Evolutionary conservation across 1,140 invertebrate genomes (phyloP).

Genomic region (Streblospio benedicti): DNA sequence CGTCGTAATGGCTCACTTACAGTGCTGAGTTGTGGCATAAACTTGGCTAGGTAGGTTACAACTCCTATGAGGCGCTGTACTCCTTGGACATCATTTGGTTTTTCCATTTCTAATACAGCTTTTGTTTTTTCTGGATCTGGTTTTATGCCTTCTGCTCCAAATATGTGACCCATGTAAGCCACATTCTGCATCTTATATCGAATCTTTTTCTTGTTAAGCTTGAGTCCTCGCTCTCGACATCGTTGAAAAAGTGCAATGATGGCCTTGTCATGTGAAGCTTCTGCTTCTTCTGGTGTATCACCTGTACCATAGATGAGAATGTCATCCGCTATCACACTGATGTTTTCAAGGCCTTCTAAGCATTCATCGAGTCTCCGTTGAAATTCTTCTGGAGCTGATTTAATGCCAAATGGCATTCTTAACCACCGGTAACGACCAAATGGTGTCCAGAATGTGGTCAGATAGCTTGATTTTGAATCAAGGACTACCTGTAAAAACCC

Average conservation of each 20-base stretch:
- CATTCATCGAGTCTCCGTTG: conserved; percentile 28
- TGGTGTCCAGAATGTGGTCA: conserved; percentile 20
- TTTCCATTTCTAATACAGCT: conserved; percentile 28
- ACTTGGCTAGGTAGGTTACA: conserved; percentile 5
- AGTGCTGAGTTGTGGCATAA: conserved; percentile 25
- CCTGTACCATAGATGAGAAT: background rate
- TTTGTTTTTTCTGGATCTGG: conserved; percentile 3
- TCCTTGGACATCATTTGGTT: conserved; percentile 17
- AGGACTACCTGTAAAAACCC: conserved; percentile 23
- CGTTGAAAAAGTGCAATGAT: conserved; percentile 28
- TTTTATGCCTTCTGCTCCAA: background rate
- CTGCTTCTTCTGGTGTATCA: background rate
- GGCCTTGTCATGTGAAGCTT: background rate
- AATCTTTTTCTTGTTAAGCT: conserved; percentile 4
- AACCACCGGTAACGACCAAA: conserved; percentile 21
- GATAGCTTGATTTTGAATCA: conserved; percentile 20
- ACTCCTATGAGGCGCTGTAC: conserved; percentile 13
- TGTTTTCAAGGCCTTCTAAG: conserved; percentile 33
- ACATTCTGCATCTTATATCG: background rate
- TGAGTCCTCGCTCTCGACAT: conserved; percentile 4
- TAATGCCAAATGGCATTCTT: conserved; percentile 21
- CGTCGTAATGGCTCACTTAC: conserved; percentile 18
- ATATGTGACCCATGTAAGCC: background rate
- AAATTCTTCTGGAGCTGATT: conserved; percentile 31
- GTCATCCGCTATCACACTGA: conserved; percentile 39